Conservation (phyloP, 1,140 invertebrate genomes). For the Battus philenor region DNA sequence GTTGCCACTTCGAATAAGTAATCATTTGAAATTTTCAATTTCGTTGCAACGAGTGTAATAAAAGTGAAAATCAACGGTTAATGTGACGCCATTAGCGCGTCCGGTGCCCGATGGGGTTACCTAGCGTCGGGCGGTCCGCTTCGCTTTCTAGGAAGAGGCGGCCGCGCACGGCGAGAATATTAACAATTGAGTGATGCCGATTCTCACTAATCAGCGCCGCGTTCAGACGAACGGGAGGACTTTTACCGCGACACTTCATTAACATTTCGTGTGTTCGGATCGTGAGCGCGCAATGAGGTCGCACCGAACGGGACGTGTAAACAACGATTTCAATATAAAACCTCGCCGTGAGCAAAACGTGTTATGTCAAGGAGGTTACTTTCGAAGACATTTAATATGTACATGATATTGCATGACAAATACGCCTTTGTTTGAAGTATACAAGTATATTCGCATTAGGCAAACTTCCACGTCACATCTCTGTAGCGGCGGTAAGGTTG, state of each 20-base stretch:
- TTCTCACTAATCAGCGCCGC: constrained; percentile 45
- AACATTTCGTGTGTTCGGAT: constrained; percentile 18
- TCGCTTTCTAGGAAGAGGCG: constrained; percentile 66
- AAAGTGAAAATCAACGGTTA: constrained; percentile 65
- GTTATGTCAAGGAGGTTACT: constrained; percentile 39
- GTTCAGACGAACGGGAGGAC: constrained; percentile 21
- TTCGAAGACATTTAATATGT: constrained; percentile 26
- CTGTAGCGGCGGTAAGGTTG: constrained; percentile 15
- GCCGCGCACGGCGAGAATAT: constrained; percentile 44
- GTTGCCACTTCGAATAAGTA: constrained; percentile 2
- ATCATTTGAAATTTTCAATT: constrained; percentile 21
- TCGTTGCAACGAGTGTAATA: constrained; percentile 37
- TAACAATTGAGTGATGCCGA: constrained; percentile 41
- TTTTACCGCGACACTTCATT: constrained; percentile 25
- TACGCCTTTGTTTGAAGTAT: background rate
- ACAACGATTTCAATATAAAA: constrained; percentile 25
- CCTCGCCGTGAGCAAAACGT: constrained; percentile 27
- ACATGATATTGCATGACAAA: background rate
- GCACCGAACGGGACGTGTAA: constrained; percentile 20
- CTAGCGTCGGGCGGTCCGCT: constrained; percentile 51
- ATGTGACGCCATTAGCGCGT: constrained; percentile 39
- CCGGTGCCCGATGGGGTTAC: constrained; percentile 35
- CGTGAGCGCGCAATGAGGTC: constrained; percentile 18
- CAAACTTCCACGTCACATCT: background rate
- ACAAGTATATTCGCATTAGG: background rate